Conservation (phyloP, 30 jellyfish, hydroid and myxozoan species). For the Clytia hemisphaerica region DNA sequence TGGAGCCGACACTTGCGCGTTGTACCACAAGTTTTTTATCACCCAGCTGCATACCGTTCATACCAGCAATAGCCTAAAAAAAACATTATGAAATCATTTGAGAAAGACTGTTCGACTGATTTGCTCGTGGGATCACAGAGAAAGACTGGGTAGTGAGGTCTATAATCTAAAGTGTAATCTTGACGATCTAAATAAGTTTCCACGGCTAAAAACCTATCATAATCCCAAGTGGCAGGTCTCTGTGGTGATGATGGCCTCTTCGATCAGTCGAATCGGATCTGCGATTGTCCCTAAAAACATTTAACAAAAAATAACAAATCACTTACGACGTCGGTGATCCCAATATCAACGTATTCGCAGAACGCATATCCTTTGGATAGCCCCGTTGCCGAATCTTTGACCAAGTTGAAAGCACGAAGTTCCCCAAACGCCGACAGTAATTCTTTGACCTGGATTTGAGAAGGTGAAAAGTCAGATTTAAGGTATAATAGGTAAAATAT, state of each 20-base stretch:
- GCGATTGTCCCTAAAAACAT: no score
- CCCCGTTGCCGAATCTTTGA: slow-evolving; percentile 97
- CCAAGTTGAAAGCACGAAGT: slow-evolving; percentile 89
- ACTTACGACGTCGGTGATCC: slow-evolving; percentile 92
- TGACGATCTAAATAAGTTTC: background rate
- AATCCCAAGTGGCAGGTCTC: no score
- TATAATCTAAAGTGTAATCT: background rate
- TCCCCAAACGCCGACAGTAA: slow-evolving; percentile 92
- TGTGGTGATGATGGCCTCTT: no score
- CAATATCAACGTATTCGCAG: slow-evolving; percentile 89
- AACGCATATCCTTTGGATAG: slow-evolving; percentile 98
- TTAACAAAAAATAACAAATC: no score
- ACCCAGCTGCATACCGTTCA: slow-evolving; percentile 98
- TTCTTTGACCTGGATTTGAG: slow-evolving; percentile 90
- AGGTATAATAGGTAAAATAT: background rate
- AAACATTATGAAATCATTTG: background rate
- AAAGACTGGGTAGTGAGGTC: no score
- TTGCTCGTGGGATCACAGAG: background rate
- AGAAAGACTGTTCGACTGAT: background rate
- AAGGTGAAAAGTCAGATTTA: no score
- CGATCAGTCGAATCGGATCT: no score
- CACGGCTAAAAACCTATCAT: background rate
- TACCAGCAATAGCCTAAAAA: slow-evolving; percentile 94
- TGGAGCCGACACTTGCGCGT: slow-evolving; percentile 98
- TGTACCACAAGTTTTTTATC: slow-evolving; percentile 92